Evolutionary conservation across 2,113 vertebrate species (phyloP).

Genomic region (Dipodomys merriami): DNA sequence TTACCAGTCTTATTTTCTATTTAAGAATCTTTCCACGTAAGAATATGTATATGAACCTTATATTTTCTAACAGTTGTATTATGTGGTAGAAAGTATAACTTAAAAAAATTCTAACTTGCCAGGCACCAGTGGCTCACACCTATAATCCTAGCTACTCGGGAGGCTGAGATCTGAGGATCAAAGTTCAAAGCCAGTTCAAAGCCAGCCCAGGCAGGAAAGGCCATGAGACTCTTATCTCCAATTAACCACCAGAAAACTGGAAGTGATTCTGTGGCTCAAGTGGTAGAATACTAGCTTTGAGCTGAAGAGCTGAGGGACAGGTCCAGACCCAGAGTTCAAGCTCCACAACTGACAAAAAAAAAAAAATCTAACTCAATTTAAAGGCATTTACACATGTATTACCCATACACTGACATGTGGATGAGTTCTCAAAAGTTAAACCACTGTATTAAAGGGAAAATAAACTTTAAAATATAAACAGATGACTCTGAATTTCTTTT

Average conservation of each 20-base stretch:
- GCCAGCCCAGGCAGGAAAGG: too few species aligned
- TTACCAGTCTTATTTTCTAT: neutral
- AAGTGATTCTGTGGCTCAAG: too few species aligned
- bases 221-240: too few species aligned
- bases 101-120: neutral
- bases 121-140: too few species aligned
- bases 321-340: too few species aligned
- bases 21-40: neutral
- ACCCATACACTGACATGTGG: neutral
- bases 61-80: conserved; percentile 18
- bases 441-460: neutral
- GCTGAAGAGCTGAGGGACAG: too few species aligned
- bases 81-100: neutral
- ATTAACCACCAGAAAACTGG: too few species aligned
- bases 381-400: neutral
- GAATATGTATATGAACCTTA: neutral
- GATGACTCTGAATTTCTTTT: conserved; percentile 6
- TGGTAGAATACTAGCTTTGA: too few species aligned
- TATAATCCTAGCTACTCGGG: too few species aligned
- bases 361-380: neutral
- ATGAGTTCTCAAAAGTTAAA: neutral
- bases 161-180: too few species aligned
- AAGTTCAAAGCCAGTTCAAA: too few species aligned
- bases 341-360: too few species aligned
- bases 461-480: conserved; percentile 37